Evolutionary conservation across 2,113 vertebrate species (phyloP).

Genomic region (Mesitornis unicolor): DNA sequence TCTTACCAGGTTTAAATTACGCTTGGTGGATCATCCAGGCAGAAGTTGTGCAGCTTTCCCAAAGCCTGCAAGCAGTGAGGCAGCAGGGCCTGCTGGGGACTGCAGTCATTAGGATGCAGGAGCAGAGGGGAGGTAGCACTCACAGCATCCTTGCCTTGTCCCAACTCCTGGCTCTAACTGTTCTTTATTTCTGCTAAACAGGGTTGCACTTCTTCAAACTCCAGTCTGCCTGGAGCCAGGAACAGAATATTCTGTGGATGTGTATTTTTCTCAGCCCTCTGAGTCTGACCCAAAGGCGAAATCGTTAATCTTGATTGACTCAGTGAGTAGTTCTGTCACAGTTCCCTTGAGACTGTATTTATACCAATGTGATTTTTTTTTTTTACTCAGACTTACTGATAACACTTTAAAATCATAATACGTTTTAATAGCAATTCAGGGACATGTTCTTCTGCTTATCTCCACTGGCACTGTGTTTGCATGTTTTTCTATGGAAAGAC

Average conservation of each 20-base stretch:
- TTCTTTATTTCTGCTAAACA: constrained; percentile 49
- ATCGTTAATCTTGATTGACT: constrained; percentile 82
- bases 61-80: background rate
- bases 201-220: constrained; percentile 73
- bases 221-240: constrained; percentile 77
- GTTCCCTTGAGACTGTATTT: background rate
- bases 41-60: background rate
- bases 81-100: background rate
- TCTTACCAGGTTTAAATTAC: background rate
- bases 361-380: background rate
- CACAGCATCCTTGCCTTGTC: background rate
- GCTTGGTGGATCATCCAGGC: background rate
- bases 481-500: background rate
- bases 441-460: background rate
- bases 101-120: background rate
- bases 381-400: background rate
- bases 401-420: background rate
- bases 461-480: background rate
- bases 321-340: constrained; percentile 74
- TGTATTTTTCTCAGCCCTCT: constrained; percentile 75
- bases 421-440: background rate
- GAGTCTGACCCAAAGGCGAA: constrained; percentile 17
- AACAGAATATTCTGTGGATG: constrained; percentile 78
- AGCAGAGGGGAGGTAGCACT: background rate
- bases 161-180: background rate